Evolutionary conservation across 2,888 invertebrate genomes (phyloP).

Genomic region (Folsomia manolachei): DNA sequence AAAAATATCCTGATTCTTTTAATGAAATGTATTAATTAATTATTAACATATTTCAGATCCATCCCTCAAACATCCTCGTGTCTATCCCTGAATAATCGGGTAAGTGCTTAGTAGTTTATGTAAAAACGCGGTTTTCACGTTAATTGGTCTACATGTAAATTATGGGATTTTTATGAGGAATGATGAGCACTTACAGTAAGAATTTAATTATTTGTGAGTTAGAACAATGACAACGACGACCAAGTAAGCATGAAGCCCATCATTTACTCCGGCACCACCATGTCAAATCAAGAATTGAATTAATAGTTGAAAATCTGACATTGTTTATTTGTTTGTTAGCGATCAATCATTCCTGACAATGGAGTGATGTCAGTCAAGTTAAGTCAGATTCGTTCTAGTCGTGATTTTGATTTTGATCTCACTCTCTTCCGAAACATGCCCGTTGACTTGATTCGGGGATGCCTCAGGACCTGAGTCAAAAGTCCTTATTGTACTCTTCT

Average conservation of each 20-base stretch:
- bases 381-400: not conserved
- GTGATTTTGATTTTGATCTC: not conserved
- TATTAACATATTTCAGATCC: no score
- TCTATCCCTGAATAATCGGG: constrained; percentile 43
- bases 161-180: no score
- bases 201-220: no score
- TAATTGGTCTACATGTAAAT: no score
- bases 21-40: no score
- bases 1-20: no score
- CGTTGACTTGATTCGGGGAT: not conserved
- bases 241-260: not conserved
- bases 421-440: not conserved
- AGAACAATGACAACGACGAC: not conserved
- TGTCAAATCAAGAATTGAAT: not conserved
- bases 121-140: no score
- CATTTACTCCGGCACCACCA: not conserved
- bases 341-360: not conserved
- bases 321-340: not conserved
- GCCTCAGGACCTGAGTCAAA: no score
- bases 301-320: not conserved
- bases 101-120: no score
- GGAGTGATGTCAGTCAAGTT: not conserved
- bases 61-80: constrained; percentile 46
- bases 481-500: not conserved
- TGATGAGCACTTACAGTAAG: no score